These are phyloP conservation scores for Sminthurinus aureus DNA, from an alignment of 2,888 invertebrate species.

Conservation along the genomic window DNA sequence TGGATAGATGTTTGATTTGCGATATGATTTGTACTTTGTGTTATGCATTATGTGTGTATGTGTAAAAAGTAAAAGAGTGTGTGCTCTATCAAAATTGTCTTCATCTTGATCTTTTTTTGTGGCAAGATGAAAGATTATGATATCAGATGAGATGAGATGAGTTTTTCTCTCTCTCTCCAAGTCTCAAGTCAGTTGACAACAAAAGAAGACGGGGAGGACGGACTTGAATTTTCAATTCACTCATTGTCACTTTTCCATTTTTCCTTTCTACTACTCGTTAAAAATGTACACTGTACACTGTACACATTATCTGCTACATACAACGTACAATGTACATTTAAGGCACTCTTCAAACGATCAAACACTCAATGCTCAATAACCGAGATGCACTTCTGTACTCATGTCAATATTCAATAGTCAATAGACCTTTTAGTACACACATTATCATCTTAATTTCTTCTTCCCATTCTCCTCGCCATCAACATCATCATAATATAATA, in stretches of 20 bases:
- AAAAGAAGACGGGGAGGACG: background rate
- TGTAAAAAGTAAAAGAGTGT: background rate
- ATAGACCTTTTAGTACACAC: too few species aligned
- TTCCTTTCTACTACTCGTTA: background rate
- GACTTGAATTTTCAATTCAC: background rate
- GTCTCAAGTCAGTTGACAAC: background rate
- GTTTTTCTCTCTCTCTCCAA: background rate
- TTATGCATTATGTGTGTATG: background rate
- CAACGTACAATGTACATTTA: background rate
- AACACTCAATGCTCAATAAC: too few species aligned
- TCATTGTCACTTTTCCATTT: background rate
- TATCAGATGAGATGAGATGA: background rate
- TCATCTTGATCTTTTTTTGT: constrained; percentile 4
- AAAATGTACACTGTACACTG: background rate
- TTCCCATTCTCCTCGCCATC: too few species aligned
- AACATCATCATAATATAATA: too few species aligned
- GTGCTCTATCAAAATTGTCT: constrained; percentile 24
- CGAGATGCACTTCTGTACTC: background rate
- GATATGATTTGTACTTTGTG: too few species aligned
- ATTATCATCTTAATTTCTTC: too few species aligned
- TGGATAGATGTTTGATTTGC: too few species aligned
- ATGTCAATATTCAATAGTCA: too few species aligned
- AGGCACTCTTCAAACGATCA: background rate
- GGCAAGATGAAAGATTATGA: background rate
- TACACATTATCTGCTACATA: background rate